These are phyloP conservation scores for Lycaon pictus DNA, from an alignment of 2,113 vertebrate species.

Conservation along the genomic window DNA sequence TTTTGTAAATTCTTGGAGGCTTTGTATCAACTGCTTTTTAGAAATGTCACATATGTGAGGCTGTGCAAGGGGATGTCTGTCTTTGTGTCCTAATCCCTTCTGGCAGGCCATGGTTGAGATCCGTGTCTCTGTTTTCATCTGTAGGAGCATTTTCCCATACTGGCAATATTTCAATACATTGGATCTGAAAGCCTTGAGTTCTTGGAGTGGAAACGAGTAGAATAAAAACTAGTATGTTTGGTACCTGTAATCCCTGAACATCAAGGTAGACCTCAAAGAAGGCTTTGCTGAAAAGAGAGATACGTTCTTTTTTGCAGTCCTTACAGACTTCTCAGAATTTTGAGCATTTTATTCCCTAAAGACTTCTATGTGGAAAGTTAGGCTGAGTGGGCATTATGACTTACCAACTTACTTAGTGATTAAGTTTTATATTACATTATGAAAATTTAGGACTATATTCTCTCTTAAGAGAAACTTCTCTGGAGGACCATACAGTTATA, in stretches of 20 bases:
- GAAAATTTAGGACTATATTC: neutral
- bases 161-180: neutral
- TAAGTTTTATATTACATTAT: constrained; percentile 3
- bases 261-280: constrained; percentile 41
- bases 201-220: neutral
- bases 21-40: neutral
- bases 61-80: neutral
- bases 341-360: constrained; percentile 28
- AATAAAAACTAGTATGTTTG: constrained; percentile 23
- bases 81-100: constrained; percentile 6
- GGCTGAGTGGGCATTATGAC: neutral
- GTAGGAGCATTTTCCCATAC: neutral
- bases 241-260: neutral
- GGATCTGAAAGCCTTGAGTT: neutral
- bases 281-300: neutral
- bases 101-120: neutral
- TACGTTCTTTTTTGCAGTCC: neutral
- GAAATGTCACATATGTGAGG: neutral
- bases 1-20: neutral
- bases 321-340: neutral
- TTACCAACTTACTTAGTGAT: neutral
- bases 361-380: neutral
- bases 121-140: neutral
- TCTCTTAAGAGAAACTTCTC: neutral
- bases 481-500: neutral